These are phyloP conservation scores for Acanthisitta chloris DNA, from an alignment of 2,113 vertebrate species.

Conservation along the genomic window DNA sequence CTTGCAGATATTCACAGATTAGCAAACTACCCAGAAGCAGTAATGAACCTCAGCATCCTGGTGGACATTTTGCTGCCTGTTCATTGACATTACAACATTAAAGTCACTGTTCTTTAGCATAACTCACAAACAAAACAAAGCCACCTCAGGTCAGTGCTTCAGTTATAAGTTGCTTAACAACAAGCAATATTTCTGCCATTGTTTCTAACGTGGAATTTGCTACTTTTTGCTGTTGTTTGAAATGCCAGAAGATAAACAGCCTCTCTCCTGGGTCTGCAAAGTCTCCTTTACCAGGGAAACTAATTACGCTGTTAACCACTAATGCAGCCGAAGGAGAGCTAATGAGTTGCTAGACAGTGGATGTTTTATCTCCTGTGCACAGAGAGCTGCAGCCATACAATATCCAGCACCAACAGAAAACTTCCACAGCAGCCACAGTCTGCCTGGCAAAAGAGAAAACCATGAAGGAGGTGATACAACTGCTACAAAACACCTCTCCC, in stretches of 20 bases:
- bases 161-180: background rate
- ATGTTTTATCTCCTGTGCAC: background rate
- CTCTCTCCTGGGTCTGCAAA: background rate
- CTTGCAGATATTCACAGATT: background rate
- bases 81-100: background rate
- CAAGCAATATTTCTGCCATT: background rate
- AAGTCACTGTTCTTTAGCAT: background rate
- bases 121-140: background rate
- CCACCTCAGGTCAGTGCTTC: background rate
- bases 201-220: background rate
- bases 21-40: background rate
- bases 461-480: background rate
- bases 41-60: background rate
- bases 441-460: background rate
- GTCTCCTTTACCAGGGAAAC: conserved; percentile 49
- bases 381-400: background rate
- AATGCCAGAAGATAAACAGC: conserved; percentile 24
- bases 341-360: conserved; percentile 21
- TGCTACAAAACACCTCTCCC: background rate
- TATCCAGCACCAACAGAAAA: background rate
- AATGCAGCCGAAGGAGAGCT: conserved; percentile 13
- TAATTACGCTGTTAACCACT: conserved; percentile 62
- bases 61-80: background rate
- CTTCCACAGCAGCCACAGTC: background rate
- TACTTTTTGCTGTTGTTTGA: background rate